Conservation (phyloP, 2,113 vertebrate genomes). For the Nothoprocta pentlandii region DNA sequence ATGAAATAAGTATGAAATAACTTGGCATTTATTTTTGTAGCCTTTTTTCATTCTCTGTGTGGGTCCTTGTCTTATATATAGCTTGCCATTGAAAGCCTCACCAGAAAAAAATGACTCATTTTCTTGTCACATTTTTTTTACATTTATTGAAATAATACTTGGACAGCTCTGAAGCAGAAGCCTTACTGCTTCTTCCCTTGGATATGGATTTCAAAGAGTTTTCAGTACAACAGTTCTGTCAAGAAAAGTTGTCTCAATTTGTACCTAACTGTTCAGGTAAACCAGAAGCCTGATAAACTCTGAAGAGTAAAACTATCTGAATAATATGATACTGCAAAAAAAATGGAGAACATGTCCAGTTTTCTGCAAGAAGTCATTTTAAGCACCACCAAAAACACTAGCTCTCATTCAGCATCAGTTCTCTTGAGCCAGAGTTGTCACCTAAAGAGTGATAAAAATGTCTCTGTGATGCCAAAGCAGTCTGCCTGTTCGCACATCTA, state of each 20-base stretch:
- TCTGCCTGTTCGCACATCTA: neutral
- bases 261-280: neutral
- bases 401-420: neutral
- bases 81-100: conserved; percentile 49
- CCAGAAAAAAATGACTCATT: conserved; percentile 50
- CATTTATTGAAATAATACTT: conserved; percentile 32
- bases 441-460: neutral
- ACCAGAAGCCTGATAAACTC: neutral
- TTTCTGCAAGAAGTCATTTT: neutral
- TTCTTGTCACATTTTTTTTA: conserved; percentile 32
- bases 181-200: neutral
- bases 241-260: neutral
- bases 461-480: neutral
- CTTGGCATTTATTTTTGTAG: conserved; percentile 44
- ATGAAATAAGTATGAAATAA: neutral
- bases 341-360: neutral
- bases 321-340: neutral
- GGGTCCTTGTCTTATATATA: conserved; percentile 39
- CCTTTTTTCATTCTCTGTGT: conserved; percentile 1
- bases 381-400: neutral
- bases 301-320: neutral
- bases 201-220: neutral
- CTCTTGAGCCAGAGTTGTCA: neutral
- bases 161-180: conserved; percentile 10
- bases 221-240: neutral